Base-by-base conservation (phyloP, 2,797 vertebrate genomes). In the Hippopotamyrus pictus region DNA sequence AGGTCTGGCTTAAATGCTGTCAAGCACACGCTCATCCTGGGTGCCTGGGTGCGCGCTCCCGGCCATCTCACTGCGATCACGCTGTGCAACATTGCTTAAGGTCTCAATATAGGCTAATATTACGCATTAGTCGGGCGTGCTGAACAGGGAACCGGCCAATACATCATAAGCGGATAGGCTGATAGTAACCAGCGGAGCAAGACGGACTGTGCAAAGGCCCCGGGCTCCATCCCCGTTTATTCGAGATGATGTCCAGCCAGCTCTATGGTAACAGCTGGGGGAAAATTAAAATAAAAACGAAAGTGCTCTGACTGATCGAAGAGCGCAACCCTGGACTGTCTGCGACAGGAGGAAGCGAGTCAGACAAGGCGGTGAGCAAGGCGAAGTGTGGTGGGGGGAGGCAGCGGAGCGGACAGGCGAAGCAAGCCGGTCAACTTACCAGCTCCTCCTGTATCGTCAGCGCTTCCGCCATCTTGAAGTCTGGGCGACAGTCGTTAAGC, bases 381-480 rank as follows among this genome's bases (percentile, higher is more conserved):
- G 5, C 29, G 22, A 86, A 57, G 17, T 2, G 25, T 5, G 22
- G 50, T n/a, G 22, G 19, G 22, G 54, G 0, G 46, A n/a, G n/a
- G 22, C 9, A 11, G 19, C 85, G 7, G 25, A 79, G 14, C 37
- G 73, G 37, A 41, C 73, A 79, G 37, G 73, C 73, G 17, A 79
- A 44, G 12, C 51, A 17, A 37, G 12, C 50, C 44, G 85, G 12
- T 17, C 33, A 57, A 88, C 96, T 96, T 95, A 97, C 97, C 96
- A 96, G 96, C 94, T 96, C 95, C 95, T 97, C 97, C 94, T 96
- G 96, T 94, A 94, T 94, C 95, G 96, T 97, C 95, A 97, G 94
- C 95, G 96, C 96, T 96, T 97, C 96, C 96, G 96, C 96, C 97
- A 97, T 97, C 95, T 97, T 97, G 95, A 95, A 96, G 96, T 95